A percentile compares a stretch with the other conserved stretches of the same genome.
Evolutionary conservation across 2,888 invertebrate genomes (phyloP).

Genomic region (Hartigia nigra): DNA sequence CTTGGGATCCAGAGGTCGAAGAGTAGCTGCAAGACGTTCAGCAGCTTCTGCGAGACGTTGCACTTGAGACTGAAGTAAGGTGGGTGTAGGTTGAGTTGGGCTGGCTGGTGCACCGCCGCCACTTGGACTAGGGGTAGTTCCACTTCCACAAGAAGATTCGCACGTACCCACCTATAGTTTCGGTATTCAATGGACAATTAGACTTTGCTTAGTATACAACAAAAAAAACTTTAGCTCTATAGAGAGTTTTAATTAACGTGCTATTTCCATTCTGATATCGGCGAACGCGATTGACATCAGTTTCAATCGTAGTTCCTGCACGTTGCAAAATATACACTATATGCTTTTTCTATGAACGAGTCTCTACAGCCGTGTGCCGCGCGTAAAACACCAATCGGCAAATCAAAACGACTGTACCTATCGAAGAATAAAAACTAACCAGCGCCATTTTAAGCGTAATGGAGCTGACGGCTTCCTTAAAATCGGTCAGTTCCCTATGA

Average conservation of each 20-base stretch:
- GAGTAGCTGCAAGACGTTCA: conserved; percentile 81
- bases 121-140: conserved; percentile 61
- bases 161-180: conserved; percentile 56
- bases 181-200: not conserved
- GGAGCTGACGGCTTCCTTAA: not conserved
- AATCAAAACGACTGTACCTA: not conserved
- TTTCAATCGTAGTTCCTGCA: not conserved
- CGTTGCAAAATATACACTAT: not conserved
- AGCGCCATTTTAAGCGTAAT: not conserved
- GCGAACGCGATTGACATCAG: not conserved
- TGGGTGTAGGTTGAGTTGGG: conserved; percentile 76
- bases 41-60: conserved; percentile 86
- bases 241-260: not conserved
- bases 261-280: not conserved
- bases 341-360: not conserved
- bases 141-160: conserved; percentile 63
- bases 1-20: conserved; percentile 90
- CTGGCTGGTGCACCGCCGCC: conserved; percentile 60
- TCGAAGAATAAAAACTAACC: not conserved
- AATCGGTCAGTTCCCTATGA: not conserved
- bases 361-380: not conserved
- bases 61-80: conserved; percentile 85
- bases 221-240: not conserved
- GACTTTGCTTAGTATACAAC: not conserved
- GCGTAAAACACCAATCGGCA: not conserved